Evolutionary conservation across 2,888 invertebrate genomes (phyloP).

Genomic region (Digitonthophagus gazella): DNA sequence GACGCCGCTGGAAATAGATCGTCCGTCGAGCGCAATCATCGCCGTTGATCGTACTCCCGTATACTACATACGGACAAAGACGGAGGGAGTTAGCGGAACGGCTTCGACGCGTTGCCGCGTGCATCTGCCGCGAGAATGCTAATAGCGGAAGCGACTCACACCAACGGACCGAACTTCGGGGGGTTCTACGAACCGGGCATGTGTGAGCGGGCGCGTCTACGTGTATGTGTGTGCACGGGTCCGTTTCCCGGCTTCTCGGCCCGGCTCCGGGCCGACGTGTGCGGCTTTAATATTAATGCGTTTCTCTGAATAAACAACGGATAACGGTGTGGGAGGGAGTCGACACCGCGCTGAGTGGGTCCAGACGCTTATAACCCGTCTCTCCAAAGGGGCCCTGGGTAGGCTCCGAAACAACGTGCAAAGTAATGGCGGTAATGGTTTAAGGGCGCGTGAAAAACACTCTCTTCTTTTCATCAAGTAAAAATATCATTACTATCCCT

Average conservation of each 20-base stretch:
- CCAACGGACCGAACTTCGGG: constrained; percentile 27
- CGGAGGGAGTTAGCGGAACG: not conserved
- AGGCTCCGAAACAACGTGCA: not conserved
- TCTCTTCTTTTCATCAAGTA: no score
- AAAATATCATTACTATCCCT: not conserved
- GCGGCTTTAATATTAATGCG: constrained; percentile 29
- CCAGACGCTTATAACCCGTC: not conserved
- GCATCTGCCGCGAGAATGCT: constrained; percentile 46
- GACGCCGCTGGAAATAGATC: constrained; percentile 5
- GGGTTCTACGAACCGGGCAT: constrained; percentile 11
- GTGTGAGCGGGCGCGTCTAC: constrained; percentile 13
- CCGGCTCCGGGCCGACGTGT: constrained; percentile 25
- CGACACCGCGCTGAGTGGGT: not conserved
- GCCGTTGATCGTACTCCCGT: constrained; percentile 2
- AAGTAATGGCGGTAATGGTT: not conserved
- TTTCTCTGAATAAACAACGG: constrained; percentile 29
- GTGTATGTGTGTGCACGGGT: constrained; percentile 23
- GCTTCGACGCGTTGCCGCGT: constrained; percentile 25
- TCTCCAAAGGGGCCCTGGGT: constrained; percentile 1
- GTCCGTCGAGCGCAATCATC: not conserved
- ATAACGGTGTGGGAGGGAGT: constrained; percentile 21
- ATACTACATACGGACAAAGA: not conserved
- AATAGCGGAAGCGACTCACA: constrained; percentile 45
- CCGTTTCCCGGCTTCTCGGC: constrained; percentile 20
- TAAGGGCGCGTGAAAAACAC: not conserved